Base-by-base conservation (phyloP, 2,888 invertebrate species). In the Epirrita christyi region DNA sequence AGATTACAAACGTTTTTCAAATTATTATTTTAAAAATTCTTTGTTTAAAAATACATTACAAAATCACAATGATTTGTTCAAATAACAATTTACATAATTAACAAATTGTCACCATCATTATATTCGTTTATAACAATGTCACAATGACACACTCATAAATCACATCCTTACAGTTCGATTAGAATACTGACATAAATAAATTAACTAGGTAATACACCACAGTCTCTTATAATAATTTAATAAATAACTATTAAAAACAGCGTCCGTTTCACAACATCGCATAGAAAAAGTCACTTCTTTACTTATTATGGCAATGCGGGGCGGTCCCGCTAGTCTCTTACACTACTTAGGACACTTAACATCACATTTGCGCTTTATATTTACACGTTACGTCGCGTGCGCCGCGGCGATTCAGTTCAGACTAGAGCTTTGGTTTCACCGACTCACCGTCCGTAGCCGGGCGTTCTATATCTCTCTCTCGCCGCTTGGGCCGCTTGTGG, bases 281-380 rank as follows among this genome's bases (percentile, higher is more conserved):
- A 78, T 71, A 44, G 66, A 63, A 69, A 70, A 72, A 74, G 77
- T 73, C 72, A 76, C 78, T 72, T 78, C n/a, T n/a, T 80, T 81
- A 85, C 85, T 86, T 86, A 91, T 85, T 90, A 92, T 92, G 92
- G 92, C 92, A 92, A 81, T 76, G 86, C 87, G 87, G 86, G 54
- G 69, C 69, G 66, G 66, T 66, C 74, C 90, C 89, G 86, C 86
- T 80, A 87, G 88, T 89, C 87, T 86, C 83, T 90, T 85, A 89
- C 78, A 83, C 89, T 90, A 92, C 85, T 90, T 91, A 92, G 89
- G 90, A 92, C 90, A 91, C 89, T 84, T 74, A 87, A 88, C 86
- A 91, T 92, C 92, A 92, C 92, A 92, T 90, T 88, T 90, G 90
- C 89, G 90, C 92, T 92, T 91, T 88, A 88, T 88, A 88, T 91